Conservation (phyloP, 2,888 invertebrate genomes). For the Orthosia cruda region DNA sequence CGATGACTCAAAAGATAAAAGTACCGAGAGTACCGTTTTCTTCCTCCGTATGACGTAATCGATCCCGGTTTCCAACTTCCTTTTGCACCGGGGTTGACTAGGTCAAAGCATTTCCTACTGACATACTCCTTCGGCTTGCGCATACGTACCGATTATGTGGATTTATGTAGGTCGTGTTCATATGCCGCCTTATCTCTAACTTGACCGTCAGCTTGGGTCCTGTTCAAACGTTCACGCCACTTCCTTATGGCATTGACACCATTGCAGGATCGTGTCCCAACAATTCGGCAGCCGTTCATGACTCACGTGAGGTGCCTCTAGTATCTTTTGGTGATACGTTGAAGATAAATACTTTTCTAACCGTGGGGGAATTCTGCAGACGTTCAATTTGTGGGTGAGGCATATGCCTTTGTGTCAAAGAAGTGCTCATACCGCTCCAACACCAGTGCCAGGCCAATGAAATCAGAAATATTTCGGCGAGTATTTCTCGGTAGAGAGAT, state of each 20-base stretch:
- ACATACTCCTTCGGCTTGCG: conserved; percentile 21
- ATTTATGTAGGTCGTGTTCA: conserved; percentile 18
- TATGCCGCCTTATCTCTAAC: conserved; percentile 46
- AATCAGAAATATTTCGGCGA: conserved; percentile 2
- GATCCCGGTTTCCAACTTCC: conserved; percentile 40
- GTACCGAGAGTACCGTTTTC: conserved; percentile 28
- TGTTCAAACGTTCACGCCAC: conserved; percentile 12
- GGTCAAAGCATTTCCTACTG: conserved; percentile 47
- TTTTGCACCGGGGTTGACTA: conserved; percentile 41
- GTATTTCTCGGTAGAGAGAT: no score
- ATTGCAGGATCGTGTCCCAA: conserved; percentile 30
- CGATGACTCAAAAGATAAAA: conserved; percentile 21
- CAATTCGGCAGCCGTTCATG: conserved; percentile 17
- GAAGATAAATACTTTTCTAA: conserved; percentile 2
- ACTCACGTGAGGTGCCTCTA: neutral
- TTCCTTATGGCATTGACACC: conserved; percentile 27
- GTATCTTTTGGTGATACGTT: conserved; percentile 2
- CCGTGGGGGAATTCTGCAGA: neutral
- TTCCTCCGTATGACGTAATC: conserved; percentile 38
- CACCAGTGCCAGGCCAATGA: neutral
- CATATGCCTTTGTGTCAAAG: neutral
- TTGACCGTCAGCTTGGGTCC: conserved; percentile 27
- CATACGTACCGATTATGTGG: neutral
- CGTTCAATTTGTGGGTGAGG: neutral
- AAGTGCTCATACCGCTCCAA: neutral